Conservation (phyloP, 2,113 vertebrate genomes). For the Hemiscyllium ocellatum region DNA sequence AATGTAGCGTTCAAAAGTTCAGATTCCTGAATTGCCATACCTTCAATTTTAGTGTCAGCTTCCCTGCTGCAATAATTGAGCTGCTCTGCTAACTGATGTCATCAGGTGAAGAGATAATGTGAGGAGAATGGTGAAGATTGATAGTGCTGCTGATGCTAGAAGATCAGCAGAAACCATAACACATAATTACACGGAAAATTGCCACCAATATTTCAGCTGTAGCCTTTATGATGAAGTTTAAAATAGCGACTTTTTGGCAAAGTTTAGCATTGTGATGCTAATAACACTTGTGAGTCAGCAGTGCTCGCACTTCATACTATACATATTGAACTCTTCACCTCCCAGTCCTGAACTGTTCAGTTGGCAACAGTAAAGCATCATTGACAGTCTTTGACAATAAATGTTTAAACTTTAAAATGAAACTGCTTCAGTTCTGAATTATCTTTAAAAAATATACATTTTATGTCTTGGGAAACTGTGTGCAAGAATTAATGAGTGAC, state of each 20-base stretch:
- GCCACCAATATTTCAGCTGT: constrained; percentile 25
- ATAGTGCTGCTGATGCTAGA: background rate
- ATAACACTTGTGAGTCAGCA: background rate
- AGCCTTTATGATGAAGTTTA: constrained; percentile 22
- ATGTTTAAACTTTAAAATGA: no score
- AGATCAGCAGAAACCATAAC: background rate
- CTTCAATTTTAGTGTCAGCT: constrained; percentile 34
- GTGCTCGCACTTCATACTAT: background rate
- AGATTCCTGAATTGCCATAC: constrained; percentile 5
- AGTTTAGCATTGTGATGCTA: background rate
- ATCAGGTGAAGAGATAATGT: constrained; percentile 33
- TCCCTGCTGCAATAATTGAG: constrained; percentile 32
- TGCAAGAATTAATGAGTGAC: background rate
- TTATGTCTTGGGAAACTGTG: background rate
- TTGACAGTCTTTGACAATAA: background rate
- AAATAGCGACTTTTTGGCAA: background rate
- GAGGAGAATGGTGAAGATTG: constrained; percentile 13
- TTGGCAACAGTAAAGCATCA: background rate
- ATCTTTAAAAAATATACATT: background rate
- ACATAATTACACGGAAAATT: constrained; percentile 27
- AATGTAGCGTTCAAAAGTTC: constrained; percentile 6
- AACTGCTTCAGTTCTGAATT: background rate
- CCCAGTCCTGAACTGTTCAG: background rate
- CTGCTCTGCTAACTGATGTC: background rate
- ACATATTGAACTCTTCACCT: constrained; percentile 25